Evolutionary conservation across 2,797 vertebrate species (phyloP).

Genomic region (Mus spretus): DNA sequence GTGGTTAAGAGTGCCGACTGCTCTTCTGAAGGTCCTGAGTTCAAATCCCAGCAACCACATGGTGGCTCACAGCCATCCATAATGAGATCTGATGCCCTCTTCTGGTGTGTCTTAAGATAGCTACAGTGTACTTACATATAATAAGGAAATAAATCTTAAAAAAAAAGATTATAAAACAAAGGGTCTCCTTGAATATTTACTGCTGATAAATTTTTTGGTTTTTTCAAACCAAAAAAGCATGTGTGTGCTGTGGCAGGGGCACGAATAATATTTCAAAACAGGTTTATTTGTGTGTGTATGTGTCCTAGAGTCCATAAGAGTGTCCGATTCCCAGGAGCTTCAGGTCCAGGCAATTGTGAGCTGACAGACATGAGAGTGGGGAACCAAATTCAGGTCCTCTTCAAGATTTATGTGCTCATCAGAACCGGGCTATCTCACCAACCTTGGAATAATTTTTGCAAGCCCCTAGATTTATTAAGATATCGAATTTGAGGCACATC

Average conservation of each 20-base stretch:
- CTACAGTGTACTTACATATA: no score
- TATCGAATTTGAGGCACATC: slow-evolving; percentile 36
- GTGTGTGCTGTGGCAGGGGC: neutral
- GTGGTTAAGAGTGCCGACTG: no score
- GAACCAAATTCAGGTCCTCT: neutral
- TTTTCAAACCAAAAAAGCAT: neutral
- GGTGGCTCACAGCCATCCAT: no score
- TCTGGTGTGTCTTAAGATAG: no score
- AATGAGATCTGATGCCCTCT: no score
- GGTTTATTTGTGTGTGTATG: neutral
- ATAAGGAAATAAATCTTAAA: no score
- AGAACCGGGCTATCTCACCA: no score
- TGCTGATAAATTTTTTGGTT: slow-evolving; percentile 40
- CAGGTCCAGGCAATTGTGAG: neutral
- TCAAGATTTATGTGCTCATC: neutral
- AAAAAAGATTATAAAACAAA: no score
- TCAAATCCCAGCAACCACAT: no score
- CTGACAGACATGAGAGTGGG: neutral
- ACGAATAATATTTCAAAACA: neutral
- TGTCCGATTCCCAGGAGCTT: neutral
- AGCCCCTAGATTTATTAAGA: slow-evolving; percentile 17
- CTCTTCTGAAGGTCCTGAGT: no score
- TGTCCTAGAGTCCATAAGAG: neutral
- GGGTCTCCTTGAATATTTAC: slow-evolving; percentile 34
- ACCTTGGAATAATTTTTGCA: neutral